Evolutionary conservation across 2,888 invertebrate genomes (phyloP), one percentile per base, ranked within the genome.

Genomic region (Mallateleia sp.): DNA sequence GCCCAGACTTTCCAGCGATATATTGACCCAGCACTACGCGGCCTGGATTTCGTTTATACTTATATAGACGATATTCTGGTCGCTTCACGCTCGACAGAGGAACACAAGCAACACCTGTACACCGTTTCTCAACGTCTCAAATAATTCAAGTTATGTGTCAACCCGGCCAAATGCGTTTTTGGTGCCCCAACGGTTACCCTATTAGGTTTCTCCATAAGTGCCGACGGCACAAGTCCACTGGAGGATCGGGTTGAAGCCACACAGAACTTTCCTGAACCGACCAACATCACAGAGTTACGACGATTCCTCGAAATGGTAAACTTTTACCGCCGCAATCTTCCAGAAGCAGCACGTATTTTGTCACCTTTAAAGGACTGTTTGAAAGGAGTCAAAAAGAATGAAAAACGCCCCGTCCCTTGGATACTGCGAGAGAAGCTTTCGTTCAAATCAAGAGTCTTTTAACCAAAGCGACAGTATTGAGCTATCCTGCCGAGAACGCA

Each of bases 261-360:
- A 1, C 11, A 6, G n/a, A 18, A 38, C 4, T 71, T 71, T 22
- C 69, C 69, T 0, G 25, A 15, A 7, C 56, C 69, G 0, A 18
- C 11, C 9, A 54, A 15, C 1, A 32, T 50, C 0, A 5, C 14
- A 1, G 42, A 56, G 11, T 34, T 62, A 0, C 24, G 64, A 11
- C 42, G 45, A 15, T 64, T 45, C 18, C 24, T 64, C 8, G 64
- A 25, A 0, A 64, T 64, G 64, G 6, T 64, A 25, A 64, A 64
- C n/a, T 64, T 66, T 50, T 66, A 66, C 20, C 42, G 78, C 0
- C 50, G 77, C 6, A 25, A 38, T 32, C 28, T 83, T 2, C 62
- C 69, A 56, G 60, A 87, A 15, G 89, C 89, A 5, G 87, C 89
- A 9, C 38, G 60, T n/a, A n/a, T n/a, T n/a, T n/a, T n/a, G n/a